Evolutionary conservation across 2,888 invertebrate species (phyloP), one percentile per base, ranked within the genome.

Genomic region (Kryphioiulus occultus): DNA sequence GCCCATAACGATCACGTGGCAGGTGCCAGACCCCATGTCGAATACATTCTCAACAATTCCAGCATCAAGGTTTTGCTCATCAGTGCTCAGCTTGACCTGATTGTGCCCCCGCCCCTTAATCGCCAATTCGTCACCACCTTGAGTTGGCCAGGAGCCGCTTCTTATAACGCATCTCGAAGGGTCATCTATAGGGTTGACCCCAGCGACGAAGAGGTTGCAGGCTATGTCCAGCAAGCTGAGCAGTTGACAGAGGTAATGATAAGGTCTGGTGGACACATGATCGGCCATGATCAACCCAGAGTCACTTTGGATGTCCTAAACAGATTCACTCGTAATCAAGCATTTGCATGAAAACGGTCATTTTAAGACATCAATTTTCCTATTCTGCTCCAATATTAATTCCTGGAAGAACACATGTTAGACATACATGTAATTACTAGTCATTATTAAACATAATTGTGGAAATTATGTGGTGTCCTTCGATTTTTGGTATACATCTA

Each of bases 41-140:
- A 91, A 15, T 90, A 90, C 68, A 89, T 92, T 9, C 90, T 92
- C 90, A 90, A 92, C 88, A 90, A 91, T 68, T 90, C 91, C 85
- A 91, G 92, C 89, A 10, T 68, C 1, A 68, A 68, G 22, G 26
- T 68, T 26, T 84, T 90, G 94, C 94, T 97, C 89, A 98, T 98
- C 91, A 97, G 95, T 91, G 98, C 98, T 0, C 98, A 98, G 91
- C 91, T 98, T 89, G 98, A 98, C 91, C 95, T 98, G 19, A 88
- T 88, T 26, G 42, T 86, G 91, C 92, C 47, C 90, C 92, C 88
- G 19, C 30, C 22, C 39, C 26, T 68, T 68, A 22, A 68, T 3
- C 68, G 68, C 26, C 68, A 68, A 10, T 68, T 68, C 10, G 68
- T 68, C 1, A 44, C 59, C 17, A 30, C 26, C 19, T 53, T 87